Evolutionary conservation across 2,888 invertebrate species (phyloP).

Genomic region (Epirrhoe tristata): DNA sequence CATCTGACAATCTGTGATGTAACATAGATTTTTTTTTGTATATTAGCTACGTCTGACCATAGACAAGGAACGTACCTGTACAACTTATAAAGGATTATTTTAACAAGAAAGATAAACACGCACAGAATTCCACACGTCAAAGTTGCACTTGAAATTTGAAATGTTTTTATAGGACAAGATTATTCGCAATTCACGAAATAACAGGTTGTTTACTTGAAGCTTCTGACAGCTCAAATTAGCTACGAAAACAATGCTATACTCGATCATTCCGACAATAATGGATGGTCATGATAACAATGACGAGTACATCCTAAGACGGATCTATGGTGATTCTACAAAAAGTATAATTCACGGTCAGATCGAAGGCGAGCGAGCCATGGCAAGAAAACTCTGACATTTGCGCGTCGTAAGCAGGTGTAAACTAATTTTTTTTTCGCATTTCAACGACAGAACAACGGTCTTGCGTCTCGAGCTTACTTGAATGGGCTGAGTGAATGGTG

Average conservation of each 20-base stretch:
- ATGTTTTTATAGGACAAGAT: constrained; percentile 36
- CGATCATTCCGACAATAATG: constrained; percentile 31
- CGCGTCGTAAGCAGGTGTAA: constrained; percentile 69
- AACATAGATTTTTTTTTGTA: constrained; percentile 1
- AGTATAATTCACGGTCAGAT: constrained; percentile 73
- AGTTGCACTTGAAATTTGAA: constrained; percentile 13
- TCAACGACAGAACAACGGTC: constrained; percentile 70
- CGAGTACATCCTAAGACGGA: constrained; percentile 72
- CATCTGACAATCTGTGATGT: constrained; percentile 22
- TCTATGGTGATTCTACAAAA: constrained; percentile 71
- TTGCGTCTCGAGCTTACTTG: constrained; percentile 46
- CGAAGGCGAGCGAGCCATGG: constrained; percentile 29
- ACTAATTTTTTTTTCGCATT: constrained; percentile 68
- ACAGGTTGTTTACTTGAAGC: constrained; percentile 32
- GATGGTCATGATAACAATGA: constrained; percentile 31
- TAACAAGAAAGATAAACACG: constrained; percentile 20
- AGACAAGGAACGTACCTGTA: neutral
- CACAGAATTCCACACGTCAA: constrained; percentile 26
- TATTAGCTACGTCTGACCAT: neutral
- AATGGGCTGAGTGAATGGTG: constrained; percentile 61
- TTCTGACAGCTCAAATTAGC: constrained; percentile 32
- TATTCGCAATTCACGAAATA: constrained; percentile 25
- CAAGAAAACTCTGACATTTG: constrained; percentile 76
- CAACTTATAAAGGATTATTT: constrained; percentile 10
- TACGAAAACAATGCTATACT: constrained; percentile 33